These are phyloP conservation scores for Notarius lentiginosus DNA, from an alignment of 2,113 vertebrate genomes.

Conservation along the genomic window DNA sequence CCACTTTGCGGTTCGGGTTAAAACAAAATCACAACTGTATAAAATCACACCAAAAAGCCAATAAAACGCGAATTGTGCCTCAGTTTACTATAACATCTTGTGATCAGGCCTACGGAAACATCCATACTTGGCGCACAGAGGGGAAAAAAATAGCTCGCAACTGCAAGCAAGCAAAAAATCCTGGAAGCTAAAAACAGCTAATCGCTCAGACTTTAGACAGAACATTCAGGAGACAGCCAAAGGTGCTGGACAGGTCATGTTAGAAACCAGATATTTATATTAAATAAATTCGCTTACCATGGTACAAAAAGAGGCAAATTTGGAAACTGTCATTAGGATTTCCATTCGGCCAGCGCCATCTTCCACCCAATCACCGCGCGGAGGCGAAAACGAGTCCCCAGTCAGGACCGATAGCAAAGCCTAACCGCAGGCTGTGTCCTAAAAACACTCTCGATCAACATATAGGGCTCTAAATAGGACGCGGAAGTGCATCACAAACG, in stretches of 20 bases:
- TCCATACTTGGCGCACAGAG: slow-evolving; percentile 39
- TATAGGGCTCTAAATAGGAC: not conserved
- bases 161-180: slow-evolving; percentile 54
- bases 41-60: not conserved
- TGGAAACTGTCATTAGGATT: slow-evolving; percentile 99
- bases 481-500: not conserved
- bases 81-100: not conserved
- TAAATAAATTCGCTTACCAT: slow-evolving; percentile 80
- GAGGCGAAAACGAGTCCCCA: slow-evolving; percentile 65
- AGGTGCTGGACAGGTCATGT: not conserved
- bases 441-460: not conserved
- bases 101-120: slow-evolving; percentile 50
- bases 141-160: slow-evolving; percentile 57
- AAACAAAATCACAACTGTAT: slow-evolving; percentile 9
- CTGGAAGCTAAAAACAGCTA: slow-evolving; percentile 58
- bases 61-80: not conserved
- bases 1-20: slow-evolving; percentile 25
- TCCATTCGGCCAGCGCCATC: slow-evolving; percentile 97
- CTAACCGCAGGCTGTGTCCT: slow-evolving; percentile 42
- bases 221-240: not conserved
- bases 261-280: not conserved
- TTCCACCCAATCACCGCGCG: slow-evolving; percentile 82
- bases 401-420: slow-evolving; percentile 57
- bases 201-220: slow-evolving; percentile 32
- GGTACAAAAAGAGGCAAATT: slow-evolving; percentile 98